Conservation (phyloP, 1,140 invertebrate species). For the Drosophila persimilis region DNA sequence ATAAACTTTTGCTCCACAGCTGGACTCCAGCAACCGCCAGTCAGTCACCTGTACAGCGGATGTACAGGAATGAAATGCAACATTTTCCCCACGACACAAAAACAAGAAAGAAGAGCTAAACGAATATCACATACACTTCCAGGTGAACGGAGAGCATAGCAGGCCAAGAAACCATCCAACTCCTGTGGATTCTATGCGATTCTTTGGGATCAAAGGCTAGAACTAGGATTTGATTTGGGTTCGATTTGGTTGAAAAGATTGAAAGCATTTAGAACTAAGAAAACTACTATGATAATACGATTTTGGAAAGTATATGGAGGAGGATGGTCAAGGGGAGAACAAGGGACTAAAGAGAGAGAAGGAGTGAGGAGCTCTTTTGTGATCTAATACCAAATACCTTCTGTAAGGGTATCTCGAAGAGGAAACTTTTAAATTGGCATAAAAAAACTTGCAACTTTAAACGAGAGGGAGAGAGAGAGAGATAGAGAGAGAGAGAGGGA, state of each 20-base stretch:
- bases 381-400: neutral
- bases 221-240: too few relatives aligned
- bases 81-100: neutral
- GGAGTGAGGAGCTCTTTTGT: too few relatives aligned
- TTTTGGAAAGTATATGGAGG: too few relatives aligned
- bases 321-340: too few relatives aligned
- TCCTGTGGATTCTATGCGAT: too few relatives aligned
- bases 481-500: slow-evolving; percentile 2
- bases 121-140: neutral
- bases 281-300: too few relatives aligned
- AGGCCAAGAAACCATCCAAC: too few relatives aligned
- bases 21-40: slow-evolving; percentile 24
- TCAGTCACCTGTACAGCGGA: slow-evolving; percentile 25
- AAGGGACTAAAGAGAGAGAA: too few relatives aligned
- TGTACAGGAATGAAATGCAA: slow-evolving; percentile 2
- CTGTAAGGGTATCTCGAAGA: slow-evolving; percentile 19
- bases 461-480: slow-evolving; percentile 9
- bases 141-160: neutral
- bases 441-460: slow-evolving; percentile 51
- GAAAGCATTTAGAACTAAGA: too few relatives aligned
- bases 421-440: slow-evolving; percentile 67
- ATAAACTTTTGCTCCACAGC: slow-evolving; percentile 35
- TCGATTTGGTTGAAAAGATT: too few relatives aligned
- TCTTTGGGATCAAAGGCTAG: too few relatives aligned
- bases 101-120: neutral